Evolutionary conservation across 2,797 vertebrate genomes (phyloP).

Genomic region (Thunnus albacares): DNA sequence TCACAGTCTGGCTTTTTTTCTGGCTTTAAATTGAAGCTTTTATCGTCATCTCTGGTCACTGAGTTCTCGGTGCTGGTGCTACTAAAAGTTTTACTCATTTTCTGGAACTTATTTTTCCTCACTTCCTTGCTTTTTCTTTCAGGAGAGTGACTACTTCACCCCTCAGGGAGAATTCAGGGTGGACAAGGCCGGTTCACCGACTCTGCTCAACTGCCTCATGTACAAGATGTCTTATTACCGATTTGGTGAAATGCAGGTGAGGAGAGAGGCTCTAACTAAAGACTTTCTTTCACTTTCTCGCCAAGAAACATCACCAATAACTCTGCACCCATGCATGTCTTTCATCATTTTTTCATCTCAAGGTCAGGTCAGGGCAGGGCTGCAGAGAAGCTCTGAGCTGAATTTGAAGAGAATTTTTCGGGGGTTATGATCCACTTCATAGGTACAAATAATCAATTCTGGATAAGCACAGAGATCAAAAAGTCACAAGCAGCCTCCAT

Average conservation of each 20-base stretch:
- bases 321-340: not conserved
- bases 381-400: not conserved
- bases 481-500: slow-evolving; percentile 44
- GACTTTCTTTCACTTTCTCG: not conserved
- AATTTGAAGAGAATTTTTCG: not conserved
- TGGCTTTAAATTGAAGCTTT: too few relatives aligned
- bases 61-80: not conserved
- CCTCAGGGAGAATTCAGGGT: slow-evolving; percentile 99
- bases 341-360: slow-evolving; percentile 8
- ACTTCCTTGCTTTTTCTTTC: slow-evolving; percentile 31
- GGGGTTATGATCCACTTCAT: slow-evolving; percentile 31
- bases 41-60: not conserved
- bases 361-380: slow-evolving; percentile 14
- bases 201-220: slow-evolving; percentile 99
- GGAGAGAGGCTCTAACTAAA: slow-evolving; percentile 9
- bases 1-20: not conserved
- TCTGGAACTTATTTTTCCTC: slow-evolving; percentile 26
- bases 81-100: too few relatives aligned
- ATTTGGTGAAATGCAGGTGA: slow-evolving; percentile 99
- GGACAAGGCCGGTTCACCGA: slow-evolving; percentile 98
- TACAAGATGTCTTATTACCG: slow-evolving; percentile 99
- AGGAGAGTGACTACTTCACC: slow-evolving; percentile 99
- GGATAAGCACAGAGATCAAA: slow-evolving; percentile 33
- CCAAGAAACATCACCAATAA: not conserved
- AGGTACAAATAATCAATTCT: slow-evolving; percentile 42